A percentile compares a stretch with the other conserved stretches of the same genome.
phyloP scores from a whole-genome alignment of 1,140 invertebrate genomes.

The Sarcophaga bullata region DNA sequence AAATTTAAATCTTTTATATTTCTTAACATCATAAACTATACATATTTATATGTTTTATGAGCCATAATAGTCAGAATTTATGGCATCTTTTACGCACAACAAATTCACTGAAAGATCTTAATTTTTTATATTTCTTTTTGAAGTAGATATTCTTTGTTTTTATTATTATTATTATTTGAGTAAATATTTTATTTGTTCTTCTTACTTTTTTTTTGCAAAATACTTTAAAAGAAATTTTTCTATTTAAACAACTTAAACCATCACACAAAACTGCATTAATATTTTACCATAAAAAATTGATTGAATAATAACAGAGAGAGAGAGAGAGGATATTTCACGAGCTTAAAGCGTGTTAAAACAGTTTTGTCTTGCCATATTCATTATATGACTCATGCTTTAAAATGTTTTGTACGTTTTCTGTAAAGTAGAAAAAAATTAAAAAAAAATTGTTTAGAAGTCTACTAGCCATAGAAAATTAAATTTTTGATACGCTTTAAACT shows the following conservation, averaged over 20 bases:
- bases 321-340: background rate
- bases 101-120: background rate
- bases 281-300: too few relatives aligned
- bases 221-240: background rate
- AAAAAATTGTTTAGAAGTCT: too few relatives aligned
- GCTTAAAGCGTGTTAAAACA: background rate
- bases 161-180: background rate
- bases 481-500: too few relatives aligned
- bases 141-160: background rate
- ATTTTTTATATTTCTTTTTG: too few relatives aligned
- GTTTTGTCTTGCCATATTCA: background rate
- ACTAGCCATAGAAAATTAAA: too few relatives aligned
- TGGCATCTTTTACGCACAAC: background rate
- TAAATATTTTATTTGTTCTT: background rate
- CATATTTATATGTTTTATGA: background rate
- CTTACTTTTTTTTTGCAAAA: background rate
- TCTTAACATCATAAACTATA: background rate
- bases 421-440: too few relatives aligned
- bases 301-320: background rate
- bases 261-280: background rate
- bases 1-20: background rate
- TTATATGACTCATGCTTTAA: background rate
- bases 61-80: background rate
- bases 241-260: background rate
- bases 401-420: too few relatives aligned